Base-by-base conservation (phyloP, 2,797 vertebrate species). In the Perodicticus potto region DNA sequence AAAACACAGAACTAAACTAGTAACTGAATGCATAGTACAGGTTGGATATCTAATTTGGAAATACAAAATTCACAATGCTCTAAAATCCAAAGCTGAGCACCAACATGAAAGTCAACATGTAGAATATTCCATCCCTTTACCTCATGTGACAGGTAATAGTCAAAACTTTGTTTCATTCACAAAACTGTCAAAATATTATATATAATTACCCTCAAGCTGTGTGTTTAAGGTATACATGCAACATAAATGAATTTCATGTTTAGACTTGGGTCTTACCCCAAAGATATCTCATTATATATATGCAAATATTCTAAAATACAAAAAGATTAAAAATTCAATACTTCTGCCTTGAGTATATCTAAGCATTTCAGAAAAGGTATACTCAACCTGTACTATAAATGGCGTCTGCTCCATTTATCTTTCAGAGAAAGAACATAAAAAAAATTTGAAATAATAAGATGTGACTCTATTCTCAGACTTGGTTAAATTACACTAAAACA, bases 381-480 rank as follows among this genome's bases (percentile, higher is more conserved):
- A 27, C 23, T 80, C 77, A 59, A 14, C 13, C 7, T n/a, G 0
- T 55, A 78, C 32, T 16, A 23, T 69, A 49, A 93, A n/a, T 92
- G 53, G 32, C 29, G 49, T 88, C 22, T 37, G 7, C 91, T 87
- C 87, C 37, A 7, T 72, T 1, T 78, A 12, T 93, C n/a, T 82
- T 89, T 70, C 22, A 40, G 23, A 63, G 16, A 74, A 95, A 63
- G 32, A 87, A 1, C 37, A 32, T 88, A 82, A 65, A 69, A 81
- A 53, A 13, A 89, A 32, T 76, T 89, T 92, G 37, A 94, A 81
- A 81, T 86, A 49, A 82, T 61, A 93, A 90, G n/a, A 61, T 76
- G 3, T 80, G 17, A 57, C 76, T 92, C 92, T 40, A 1, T 90
- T 94, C 27, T 25, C 34, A 82, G 29, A 22, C 25, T 86, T 92